phyloP scores from a whole-genome alignment of 2,888 invertebrate species.

The Prenolepis imparis region DNA sequence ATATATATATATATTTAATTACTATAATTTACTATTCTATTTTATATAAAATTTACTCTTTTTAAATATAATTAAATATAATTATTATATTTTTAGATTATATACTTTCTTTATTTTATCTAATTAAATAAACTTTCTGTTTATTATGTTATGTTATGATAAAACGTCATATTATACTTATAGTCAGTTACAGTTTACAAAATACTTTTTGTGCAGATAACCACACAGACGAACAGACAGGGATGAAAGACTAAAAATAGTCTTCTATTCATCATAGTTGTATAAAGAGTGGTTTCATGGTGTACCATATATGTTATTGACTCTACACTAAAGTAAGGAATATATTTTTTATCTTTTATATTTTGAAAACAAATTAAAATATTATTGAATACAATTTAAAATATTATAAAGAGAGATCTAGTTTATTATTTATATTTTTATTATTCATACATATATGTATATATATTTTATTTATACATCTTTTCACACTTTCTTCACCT shows the following conservation, averaged over 20 bases:
- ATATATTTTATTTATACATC: no score
- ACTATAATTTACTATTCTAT: no score
- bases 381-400: neutral
- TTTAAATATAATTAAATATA: neutral
- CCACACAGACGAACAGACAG: neutral
- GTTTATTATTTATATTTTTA: neutral
- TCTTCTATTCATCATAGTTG: constrained; percentile 20
- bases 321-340: neutral
- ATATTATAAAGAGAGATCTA: neutral
- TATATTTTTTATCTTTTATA: no score
- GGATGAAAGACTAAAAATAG: neutral
- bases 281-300: neutral
- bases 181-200: neutral
- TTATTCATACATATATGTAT: no score
- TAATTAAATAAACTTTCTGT: neutral
- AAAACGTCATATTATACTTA: neutral
- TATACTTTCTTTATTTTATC: neutral
- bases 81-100: neutral
- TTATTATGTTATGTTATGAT: no score
- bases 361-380: no score
- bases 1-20: no score
- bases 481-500: no score
- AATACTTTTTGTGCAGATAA: neutral
- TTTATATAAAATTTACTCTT: neutral
- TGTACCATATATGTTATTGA: constrained; percentile 1